Evolutionary conservation across 1,140 invertebrate species (phyloP).

Genomic region (Atta colombica): DNA sequence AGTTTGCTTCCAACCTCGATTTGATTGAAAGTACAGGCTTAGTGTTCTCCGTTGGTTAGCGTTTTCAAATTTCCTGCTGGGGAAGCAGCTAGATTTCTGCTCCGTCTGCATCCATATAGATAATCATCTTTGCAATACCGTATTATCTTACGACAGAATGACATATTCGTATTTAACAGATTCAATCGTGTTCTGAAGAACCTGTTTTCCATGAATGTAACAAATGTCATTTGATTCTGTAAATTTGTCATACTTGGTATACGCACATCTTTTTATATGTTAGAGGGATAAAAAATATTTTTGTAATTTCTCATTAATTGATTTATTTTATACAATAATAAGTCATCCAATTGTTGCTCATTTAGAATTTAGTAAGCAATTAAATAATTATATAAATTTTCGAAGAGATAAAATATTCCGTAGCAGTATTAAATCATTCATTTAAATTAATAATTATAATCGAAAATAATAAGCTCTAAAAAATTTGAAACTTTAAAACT

Average conservation of each 20-base stretch:
- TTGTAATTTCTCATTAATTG: not conserved
- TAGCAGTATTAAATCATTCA: not conserved
- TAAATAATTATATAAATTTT: not conserved
- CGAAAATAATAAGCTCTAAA: not conserved
- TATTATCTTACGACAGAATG: constrained; percentile 30
- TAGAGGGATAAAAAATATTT: not conserved
- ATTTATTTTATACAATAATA: not conserved
- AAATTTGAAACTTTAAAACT: not conserved
- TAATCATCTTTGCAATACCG: not conserved
- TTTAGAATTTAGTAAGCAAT: not conserved
- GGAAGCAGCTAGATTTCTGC: not conserved
- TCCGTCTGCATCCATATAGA: not conserved
- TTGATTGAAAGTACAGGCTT: constrained; percentile 11
- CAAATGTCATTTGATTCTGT: not conserved
- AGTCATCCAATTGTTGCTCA: not conserved
- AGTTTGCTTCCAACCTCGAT: constrained; percentile 14
- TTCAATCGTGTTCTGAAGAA: not conserved
- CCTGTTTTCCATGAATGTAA: not conserved
- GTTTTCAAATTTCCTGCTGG: constrained; percentile 37
- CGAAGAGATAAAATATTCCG: not conserved
- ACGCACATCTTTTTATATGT: not conserved
- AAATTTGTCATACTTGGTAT: not conserved
- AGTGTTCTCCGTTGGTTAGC: constrained; percentile 3
- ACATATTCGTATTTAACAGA: constrained; percentile 2
- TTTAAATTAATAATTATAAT: constrained; percentile 15